Conservation (phyloP, 2,113 vertebrate genomes). For the Elachura formosa region DNA sequence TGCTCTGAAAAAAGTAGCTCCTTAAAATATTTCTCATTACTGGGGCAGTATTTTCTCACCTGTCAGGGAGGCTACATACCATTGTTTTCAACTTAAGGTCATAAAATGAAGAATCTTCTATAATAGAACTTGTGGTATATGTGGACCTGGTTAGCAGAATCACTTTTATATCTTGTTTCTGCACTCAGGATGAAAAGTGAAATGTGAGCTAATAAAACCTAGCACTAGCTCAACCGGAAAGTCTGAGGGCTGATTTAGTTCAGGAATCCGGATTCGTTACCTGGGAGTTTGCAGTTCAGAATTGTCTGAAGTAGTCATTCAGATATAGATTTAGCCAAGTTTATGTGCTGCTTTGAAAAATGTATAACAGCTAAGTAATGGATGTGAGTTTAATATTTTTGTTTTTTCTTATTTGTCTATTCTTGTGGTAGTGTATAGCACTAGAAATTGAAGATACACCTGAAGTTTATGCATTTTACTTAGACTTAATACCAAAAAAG, state of each 20-base stretch:
- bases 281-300: background rate
- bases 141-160: background rate
- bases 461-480: background rate
- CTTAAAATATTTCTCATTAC: background rate
- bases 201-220: background rate
- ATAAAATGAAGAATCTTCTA: background rate
- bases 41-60: background rate
- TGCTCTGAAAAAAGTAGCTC: background rate
- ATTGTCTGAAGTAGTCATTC: constrained; percentile 13
- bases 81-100: background rate
- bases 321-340: background rate
- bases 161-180: background rate
- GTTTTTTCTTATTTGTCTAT: background rate
- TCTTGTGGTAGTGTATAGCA: background rate
- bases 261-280: background rate
- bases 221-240: background rate
- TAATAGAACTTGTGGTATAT: background rate
- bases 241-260: background rate
- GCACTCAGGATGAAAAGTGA: background rate
- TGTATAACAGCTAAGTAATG: background rate
- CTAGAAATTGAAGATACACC: background rate
- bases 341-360: background rate
- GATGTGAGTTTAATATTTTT: background rate
- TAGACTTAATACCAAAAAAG: background rate
- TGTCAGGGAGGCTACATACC: background rate